phyloP scores from a whole-genome alignment of 2,113 vertebrate species.

The Orcinus orca region DNA sequence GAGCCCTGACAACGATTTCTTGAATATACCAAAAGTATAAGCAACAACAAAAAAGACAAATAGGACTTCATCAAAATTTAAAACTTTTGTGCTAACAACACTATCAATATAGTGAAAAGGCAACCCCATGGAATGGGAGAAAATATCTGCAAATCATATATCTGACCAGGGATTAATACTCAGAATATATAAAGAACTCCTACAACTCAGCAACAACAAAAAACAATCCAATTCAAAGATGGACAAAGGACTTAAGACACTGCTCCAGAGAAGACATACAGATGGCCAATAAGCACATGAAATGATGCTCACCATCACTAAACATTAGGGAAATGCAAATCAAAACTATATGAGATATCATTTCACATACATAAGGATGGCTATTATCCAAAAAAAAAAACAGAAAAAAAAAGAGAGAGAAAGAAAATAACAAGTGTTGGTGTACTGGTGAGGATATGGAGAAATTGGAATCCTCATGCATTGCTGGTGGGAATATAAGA shows the following conservation, averaged over 20 bases:
- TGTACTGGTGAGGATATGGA: background rate
- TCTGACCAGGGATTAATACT: background rate
- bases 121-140: background rate
- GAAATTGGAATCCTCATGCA: background rate
- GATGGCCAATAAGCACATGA: background rate
- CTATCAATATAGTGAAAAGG: background rate
- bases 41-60: background rate
- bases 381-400: background rate
- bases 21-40: background rate
- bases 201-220: slow-evolving; percentile 9
- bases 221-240: background rate
- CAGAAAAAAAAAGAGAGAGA: background rate
- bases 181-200: background rate
- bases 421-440: background rate
- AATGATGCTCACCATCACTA: background rate
- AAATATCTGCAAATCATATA: background rate
- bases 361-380: slow-evolving; percentile 1
- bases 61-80: background rate
- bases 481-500: background rate
- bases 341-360: slow-evolving; percentile 2
- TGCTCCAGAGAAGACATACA: slow-evolving; percentile 13
- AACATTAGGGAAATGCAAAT: slow-evolving; percentile 2
- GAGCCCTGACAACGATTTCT: background rate
- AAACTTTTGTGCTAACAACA: background rate
- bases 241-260: background rate